phyloP scores from a whole-genome alignment of 2,113 vertebrate species.

The Aptenodytes patagonicus region DNA sequence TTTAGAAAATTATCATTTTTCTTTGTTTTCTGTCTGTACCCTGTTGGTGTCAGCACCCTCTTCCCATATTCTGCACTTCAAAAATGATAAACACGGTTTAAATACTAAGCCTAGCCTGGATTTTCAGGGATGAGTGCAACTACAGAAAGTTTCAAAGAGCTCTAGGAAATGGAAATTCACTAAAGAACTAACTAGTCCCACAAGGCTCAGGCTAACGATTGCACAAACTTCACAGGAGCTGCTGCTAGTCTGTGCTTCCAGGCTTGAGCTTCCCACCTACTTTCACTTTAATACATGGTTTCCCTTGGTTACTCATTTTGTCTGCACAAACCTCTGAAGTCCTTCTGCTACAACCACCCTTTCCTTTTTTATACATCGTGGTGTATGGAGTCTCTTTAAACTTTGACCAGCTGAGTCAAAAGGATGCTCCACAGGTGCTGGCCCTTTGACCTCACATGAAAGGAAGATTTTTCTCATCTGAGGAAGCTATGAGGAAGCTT shows the following conservation, averaged over 20 bases:
- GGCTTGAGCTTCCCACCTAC: not conserved
- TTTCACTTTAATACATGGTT: not conserved
- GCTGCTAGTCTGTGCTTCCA: not conserved
- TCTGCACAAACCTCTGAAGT: not conserved
- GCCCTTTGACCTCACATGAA: not conserved
- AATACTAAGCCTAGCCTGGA: not conserved
- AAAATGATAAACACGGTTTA: not conserved
- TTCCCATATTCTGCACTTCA: not conserved
- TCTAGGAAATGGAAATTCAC: not conserved
- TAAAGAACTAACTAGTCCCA: not conserved
- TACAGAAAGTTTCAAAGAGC: slow-evolving; percentile 1
- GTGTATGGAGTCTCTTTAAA: not conserved
- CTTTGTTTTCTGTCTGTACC: not conserved
- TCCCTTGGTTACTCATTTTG: not conserved
- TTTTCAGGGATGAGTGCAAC: not conserved
- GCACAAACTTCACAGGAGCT: not conserved
- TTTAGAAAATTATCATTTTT: not conserved
- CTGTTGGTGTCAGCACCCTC: not conserved
- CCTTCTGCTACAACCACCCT: not conserved
- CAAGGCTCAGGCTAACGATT: not conserved
- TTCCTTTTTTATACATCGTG: not conserved
- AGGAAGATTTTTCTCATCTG: not conserved
- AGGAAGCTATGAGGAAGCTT: not conserved
- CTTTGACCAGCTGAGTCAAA: not conserved
- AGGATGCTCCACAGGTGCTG: not conserved